Conservation (phyloP, 2,797 vertebrate genomes). For the Eulemur albifrons region DNA sequence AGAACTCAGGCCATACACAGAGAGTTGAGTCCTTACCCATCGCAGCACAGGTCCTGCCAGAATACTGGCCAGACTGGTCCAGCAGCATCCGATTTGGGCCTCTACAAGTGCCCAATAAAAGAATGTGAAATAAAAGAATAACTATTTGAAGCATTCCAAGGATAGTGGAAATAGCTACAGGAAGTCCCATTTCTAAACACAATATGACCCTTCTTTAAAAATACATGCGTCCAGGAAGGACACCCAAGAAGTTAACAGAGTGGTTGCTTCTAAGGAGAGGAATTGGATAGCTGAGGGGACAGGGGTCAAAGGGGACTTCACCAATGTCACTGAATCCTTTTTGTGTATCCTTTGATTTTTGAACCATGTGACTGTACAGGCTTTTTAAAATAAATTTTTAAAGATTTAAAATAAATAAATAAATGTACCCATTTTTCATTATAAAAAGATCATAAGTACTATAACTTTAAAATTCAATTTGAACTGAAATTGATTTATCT, state of each 20-base stretch:
- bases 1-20: background rate
- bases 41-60: background rate
- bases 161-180: background rate
- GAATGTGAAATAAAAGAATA: background rate
- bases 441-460: background rate
- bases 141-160: background rate
- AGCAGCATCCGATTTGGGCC: too few relatives aligned
- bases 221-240: background rate
- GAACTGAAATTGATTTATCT: slow-evolving; percentile 5
- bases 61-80: background rate
- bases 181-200: background rate
- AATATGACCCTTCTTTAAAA: background rate
- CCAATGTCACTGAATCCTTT: background rate
- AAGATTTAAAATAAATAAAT: background rate
- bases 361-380: background rate
- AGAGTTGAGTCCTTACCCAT: background rate
- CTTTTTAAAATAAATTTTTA: background rate
- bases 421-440: background rate
- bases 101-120: background rate
- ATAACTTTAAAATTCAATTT: slow-evolving; percentile 22
- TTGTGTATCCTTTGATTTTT: background rate
- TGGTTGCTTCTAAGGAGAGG: background rate
- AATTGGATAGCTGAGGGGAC: background rate
- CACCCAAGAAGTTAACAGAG: background rate
- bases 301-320: background rate